These are phyloP conservation scores for Megalopta genalis DNA, from an alignment of 1,140 invertebrate genomes.

Conservation along the genomic window DNA sequence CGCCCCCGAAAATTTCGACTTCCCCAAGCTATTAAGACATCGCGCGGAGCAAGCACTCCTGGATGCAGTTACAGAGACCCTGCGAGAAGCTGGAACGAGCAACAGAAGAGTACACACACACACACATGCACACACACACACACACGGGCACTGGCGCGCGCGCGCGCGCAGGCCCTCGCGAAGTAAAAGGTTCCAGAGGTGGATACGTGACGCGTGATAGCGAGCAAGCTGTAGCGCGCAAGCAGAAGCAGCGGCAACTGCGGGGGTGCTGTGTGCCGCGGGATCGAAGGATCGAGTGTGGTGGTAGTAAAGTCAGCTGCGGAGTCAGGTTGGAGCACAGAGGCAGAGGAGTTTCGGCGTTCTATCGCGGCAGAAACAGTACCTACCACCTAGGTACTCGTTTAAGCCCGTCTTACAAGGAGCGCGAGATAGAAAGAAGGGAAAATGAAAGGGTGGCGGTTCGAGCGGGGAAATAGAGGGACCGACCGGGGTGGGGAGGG, in stretches of 20 bases:
- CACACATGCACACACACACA: too few relatives aligned
- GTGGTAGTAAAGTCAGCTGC: slow-evolving; percentile 66
- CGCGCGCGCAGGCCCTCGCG: not conserved
- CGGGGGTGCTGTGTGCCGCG: not conserved
- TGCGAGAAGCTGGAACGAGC: not conserved
- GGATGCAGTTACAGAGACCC: not conserved
- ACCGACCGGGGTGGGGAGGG: too few relatives aligned
- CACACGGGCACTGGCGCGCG: too few relatives aligned
- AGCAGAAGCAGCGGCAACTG: not conserved
- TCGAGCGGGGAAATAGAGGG: not conserved
- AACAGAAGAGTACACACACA: not conserved
- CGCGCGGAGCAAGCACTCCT: not conserved
- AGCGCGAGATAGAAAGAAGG: slow-evolving; percentile 22
- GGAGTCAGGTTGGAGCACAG: slow-evolving; percentile 54
- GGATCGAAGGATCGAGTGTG: slow-evolving; percentile 19
- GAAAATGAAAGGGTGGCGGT: slow-evolving; percentile 13
- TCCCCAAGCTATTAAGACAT: not conserved
- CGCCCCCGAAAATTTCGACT: not conserved
- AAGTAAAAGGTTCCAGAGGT: not conserved
- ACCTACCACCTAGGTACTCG: slow-evolving; percentile 25
- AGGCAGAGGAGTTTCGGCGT: slow-evolving; percentile 43
- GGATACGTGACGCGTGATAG: not conserved
- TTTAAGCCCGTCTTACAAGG: slow-evolving; percentile 38
- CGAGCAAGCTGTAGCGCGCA: too few relatives aligned
- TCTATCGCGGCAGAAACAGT: slow-evolving; percentile 40